Evolutionary conservation across 2,113 vertebrate genomes (phyloP), one percentile per base, ranked within the genome.

Genomic region (Mastomys natalensis): DNA sequence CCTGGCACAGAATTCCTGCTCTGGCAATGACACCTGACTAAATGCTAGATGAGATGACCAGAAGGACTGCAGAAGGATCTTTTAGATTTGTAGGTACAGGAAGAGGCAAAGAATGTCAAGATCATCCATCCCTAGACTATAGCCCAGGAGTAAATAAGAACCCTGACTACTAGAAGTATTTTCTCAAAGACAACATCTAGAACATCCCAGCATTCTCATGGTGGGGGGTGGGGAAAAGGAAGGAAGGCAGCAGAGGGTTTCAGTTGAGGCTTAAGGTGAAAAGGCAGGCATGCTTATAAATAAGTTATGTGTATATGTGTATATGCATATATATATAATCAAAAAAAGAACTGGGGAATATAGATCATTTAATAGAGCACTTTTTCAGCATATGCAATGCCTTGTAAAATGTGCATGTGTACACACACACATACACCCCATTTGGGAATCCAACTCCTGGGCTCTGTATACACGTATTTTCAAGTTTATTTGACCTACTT

Each of bases 1-100:
- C 58, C 62, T 76, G 34, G 68, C 16, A 72, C 51, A 97, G 74
- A 92, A 87, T 76, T 76, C 92, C 40, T 82, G n/a, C 16, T 64
- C 68, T 34, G 43, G 45, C 24, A 87, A 85, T 40, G 43, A 66
- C 22, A 70, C 34, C 21, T 76, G 31, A 60, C 64, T 64, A 76
- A 96, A 58, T 60, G 87, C 51, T 7, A 80, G 55, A 76, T 26
- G 17, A 10, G 7, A 88, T 31, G 53, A 53, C 24, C 37, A 51
- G 26, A 70, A 19, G 48, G 55, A 93, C 78, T 77, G 40, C 64
- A 78, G 40, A 95, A 78, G 60, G 10, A 68, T 62, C 84, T 87
- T 87, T 62, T 37, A 73, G 58, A 29, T 78, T 8, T 87, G 34
- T 11, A 58, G 62, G 45, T 81, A 40, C n/a, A 86, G 58, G 76